Base-by-base conservation (phyloP, 2,113 vertebrate genomes). In the Platichthys flesus region DNA sequence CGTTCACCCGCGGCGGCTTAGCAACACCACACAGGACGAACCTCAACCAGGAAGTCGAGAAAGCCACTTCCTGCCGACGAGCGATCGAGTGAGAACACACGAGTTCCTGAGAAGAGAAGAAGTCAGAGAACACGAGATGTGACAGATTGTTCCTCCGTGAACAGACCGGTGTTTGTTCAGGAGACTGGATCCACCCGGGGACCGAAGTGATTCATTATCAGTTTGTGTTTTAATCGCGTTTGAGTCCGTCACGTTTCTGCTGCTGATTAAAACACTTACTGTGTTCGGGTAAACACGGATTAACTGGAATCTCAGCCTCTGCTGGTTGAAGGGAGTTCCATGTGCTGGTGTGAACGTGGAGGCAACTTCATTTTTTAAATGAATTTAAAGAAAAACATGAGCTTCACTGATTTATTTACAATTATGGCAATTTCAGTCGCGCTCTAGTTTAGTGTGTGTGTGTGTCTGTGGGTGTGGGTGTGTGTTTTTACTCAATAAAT, bases 101-200 rank as follows among this genome's bases (percentile, higher is more conserved):
- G 6, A 31, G 31, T 15, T 49, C 5, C 15, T 55, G 14, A 2
- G 42, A 55, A 16, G 15, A 54, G 35, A 31, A 16, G 47, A 57
- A 67, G 62, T 57, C 1, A 62, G 57, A 52, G 15, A 47, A 66
- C 42, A 52, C 10, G 58, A 20, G 16, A 57, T 80, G 57, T 20
- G 79, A 76, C 89, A 88, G 88, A 88, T 74, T 87, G 85, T 26
- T 2, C 9, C 28, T 61, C 62, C 55, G 77, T 81, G 49, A 56
- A 21, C 37, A n/a, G 35, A 31, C 69, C 65, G 70, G 60, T 84
- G 64, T 84, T 73, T 85, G 55, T 10, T 20, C 20, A 60, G 49
- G 67, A 67, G n/a, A 15, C 9, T 3, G 3, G 54, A 18, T 52
- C 67, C 70, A 83, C 85, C 75, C 84, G 79, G 74, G 80, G 85